Conservation (phyloP, 2,888 invertebrate species). For the Linnaemya vulpina region DNA sequence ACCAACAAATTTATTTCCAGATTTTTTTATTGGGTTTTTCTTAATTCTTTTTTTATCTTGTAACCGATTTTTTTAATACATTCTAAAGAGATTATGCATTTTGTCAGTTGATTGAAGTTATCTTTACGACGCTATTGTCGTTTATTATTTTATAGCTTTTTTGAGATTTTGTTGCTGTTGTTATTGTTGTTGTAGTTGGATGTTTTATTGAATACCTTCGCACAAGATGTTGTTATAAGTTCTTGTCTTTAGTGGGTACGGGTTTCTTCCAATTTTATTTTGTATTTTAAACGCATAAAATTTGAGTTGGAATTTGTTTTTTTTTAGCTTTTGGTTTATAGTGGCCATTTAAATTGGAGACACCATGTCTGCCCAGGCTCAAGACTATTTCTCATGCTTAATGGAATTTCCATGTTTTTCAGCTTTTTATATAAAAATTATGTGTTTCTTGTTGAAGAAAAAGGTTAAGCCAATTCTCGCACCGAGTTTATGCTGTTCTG, state of each 20-base stretch:
- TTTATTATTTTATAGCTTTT: slow-evolving; percentile 51
- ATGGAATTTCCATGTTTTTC: slow-evolving; percentile 71
- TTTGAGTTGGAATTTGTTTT: slow-evolving; percentile 43
- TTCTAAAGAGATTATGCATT: slow-evolving; percentile 79
- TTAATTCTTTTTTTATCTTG: slow-evolving; percentile 75
- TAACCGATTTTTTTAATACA: slow-evolving; percentile 78
- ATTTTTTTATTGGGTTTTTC: slow-evolving; percentile 39
- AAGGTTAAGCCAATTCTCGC: slow-evolving; percentile 57
- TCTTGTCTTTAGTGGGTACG: slow-evolving; percentile 48
- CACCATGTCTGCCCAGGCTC: slow-evolving; percentile 71
- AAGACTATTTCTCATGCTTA: slow-evolving; percentile 72
- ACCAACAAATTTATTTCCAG: background rate
- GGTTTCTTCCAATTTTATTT: slow-evolving; percentile 42
- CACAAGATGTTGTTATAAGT: slow-evolving; percentile 55
- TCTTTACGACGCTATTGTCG: slow-evolving; percentile 77
- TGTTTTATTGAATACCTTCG: slow-evolving; percentile 58
- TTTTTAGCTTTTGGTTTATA: slow-evolving; percentile 48
- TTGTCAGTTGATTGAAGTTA: slow-evolving; percentile 80
- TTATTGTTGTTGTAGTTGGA: slow-evolving; percentile 29
- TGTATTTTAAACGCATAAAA: slow-evolving; percentile 46
- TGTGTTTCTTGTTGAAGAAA: slow-evolving; percentile 31
- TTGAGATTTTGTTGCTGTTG: slow-evolving; percentile 1
- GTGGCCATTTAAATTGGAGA: slow-evolving; percentile 72
- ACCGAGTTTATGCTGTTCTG: slow-evolving; percentile 7
- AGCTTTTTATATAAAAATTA: slow-evolving; percentile 56